Conservation (phyloP, 2,797 vertebrate genomes). For the Microctenopoma steveboyesi region DNA sequence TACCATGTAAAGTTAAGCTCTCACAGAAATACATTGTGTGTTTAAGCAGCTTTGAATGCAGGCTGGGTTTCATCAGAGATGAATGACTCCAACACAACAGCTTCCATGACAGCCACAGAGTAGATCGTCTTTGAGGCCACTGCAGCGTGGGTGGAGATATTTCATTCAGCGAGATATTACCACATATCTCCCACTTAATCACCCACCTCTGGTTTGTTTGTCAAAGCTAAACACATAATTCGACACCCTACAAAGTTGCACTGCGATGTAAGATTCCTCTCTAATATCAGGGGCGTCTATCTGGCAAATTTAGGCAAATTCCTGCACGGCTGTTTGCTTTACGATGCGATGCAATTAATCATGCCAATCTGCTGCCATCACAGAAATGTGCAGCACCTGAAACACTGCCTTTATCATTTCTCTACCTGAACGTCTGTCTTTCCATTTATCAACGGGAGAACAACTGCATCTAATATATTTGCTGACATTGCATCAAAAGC, state of each 20-base stretch:
- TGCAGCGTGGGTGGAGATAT: conserved; percentile 65
- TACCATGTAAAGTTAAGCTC: background rate
- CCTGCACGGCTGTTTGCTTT: conserved; percentile 15
- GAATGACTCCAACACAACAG: conserved; percentile 7
- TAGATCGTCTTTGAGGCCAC: conserved; percentile 54
- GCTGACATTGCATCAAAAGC: conserved; percentile 40
- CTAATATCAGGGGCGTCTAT: background rate
- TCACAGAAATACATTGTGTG: background rate
- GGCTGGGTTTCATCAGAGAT: conserved; percentile 22
- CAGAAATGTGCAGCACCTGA: background rate
- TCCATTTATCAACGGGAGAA: background rate
- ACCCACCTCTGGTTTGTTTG: conserved; percentile 48
- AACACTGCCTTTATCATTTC: background rate
- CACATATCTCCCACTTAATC: conserved; percentile 51
- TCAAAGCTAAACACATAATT: conserved; percentile 38
- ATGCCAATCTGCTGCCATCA: conserved; percentile 9
- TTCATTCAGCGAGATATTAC: conserved; percentile 38
- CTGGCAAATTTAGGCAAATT: background rate
- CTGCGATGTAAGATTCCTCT: conserved; percentile 44
- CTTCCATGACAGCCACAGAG: conserved; percentile 18
- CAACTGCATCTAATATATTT: background rate
- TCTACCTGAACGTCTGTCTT: background rate
- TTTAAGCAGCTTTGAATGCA: conserved; percentile 3
- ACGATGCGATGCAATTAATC: conserved; percentile 33
- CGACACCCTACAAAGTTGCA: conserved; percentile 31